Conservation (phyloP, 2,888 invertebrate genomes). For the Panopea generosa region DNA sequence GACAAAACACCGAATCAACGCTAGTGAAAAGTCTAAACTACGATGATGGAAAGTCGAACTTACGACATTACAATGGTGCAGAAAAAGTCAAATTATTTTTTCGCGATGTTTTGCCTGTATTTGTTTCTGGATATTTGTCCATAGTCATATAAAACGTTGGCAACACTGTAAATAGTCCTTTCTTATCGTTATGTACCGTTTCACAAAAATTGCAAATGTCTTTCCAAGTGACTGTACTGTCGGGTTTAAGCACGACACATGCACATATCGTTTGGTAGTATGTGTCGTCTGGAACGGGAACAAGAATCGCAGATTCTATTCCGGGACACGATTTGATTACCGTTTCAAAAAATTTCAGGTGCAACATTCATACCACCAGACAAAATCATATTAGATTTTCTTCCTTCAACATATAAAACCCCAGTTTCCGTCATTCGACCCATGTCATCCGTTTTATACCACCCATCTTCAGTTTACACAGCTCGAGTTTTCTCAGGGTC, state of each 20-base stretch:
- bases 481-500: conserved; percentile 4
- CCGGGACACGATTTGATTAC: conserved; percentile 16
- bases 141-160: conserved; percentile 36
- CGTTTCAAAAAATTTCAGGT: conserved; percentile 36
- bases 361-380: conserved; percentile 40
- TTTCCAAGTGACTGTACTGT: conserved; percentile 41
- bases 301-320: conserved; percentile 26
- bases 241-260: conserved; percentile 45
- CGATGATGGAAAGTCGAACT: too few relatives aligned
- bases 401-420: conserved; percentile 1
- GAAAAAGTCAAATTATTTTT: too few relatives aligned
- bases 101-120: too few relatives aligned
- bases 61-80: too few relatives aligned
- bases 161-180: conserved; percentile 35
- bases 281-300: conserved; percentile 51
- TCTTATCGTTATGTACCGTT: conserved; percentile 15
- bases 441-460: conserved; percentile 24
- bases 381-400: conserved; percentile 33
- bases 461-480: conserved; percentile 10
- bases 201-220: conserved; percentile 24
- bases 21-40: too few relatives aligned
- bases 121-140: conserved; percentile 36
- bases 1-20: too few relatives aligned
- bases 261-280: conserved; percentile 55
- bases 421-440: neutral